phyloP scores from a whole-genome alignment of 2,797 vertebrate genomes.

The Psittacula derbiana region DNA sequence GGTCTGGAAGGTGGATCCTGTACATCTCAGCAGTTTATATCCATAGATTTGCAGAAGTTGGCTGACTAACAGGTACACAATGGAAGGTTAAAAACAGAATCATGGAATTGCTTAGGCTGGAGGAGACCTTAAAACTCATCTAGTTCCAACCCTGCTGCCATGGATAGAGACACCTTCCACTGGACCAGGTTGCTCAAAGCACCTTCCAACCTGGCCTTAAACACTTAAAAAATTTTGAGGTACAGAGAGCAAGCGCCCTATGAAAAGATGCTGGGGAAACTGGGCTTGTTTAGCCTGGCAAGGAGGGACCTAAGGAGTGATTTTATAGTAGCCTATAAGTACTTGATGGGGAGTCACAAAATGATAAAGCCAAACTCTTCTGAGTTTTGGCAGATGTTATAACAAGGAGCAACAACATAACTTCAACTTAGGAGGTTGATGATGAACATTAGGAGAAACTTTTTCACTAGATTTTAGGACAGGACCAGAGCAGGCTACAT shows the following conservation, averaged over 20 bases:
- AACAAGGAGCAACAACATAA: neutral
- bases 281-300: neutral
- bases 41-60: neutral
- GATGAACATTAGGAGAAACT: neutral
- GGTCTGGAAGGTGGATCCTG: neutral
- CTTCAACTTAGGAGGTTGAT: neutral
- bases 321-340: neutral
- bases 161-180: neutral
- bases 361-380: neutral
- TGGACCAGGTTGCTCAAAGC: neutral
- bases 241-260: neutral
- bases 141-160: neutral
- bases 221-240: neutral
- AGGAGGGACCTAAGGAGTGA: neutral
- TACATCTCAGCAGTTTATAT: neutral
- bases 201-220: neutral
- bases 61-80: neutral
- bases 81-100: neutral
- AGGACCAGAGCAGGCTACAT: neutral
- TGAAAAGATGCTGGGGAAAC: neutral
- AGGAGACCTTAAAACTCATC: neutral
- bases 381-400: neutral
- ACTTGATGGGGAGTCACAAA: neutral
- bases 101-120: neutral
- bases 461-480: neutral